phyloP scores from a whole-genome alignment of 2,888 invertebrate species.

The Mesodorylaimus sp. region DNA sequence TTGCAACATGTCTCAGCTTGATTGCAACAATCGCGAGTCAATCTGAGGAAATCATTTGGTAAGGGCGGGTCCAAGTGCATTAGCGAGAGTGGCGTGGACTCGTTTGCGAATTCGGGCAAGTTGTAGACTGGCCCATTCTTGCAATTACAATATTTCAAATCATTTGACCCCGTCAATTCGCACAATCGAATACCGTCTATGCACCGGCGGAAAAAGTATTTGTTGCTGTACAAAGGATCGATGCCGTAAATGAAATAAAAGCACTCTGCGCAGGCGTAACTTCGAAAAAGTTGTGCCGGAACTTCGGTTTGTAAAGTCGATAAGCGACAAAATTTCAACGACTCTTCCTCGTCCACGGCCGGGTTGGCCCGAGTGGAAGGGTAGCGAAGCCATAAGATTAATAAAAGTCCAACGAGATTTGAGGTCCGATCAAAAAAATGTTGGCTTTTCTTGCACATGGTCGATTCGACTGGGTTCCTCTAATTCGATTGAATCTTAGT shows the following conservation, averaged over 20 bases:
- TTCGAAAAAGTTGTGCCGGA: background rate
- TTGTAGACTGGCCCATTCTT: background rate
- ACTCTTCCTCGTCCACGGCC: no score
- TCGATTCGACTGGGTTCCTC: no score
- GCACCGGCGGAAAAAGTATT: background rate
- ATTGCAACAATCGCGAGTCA: conserved; percentile 5
- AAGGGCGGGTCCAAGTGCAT: background rate
- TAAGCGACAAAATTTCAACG: no score
- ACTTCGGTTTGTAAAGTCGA: no score
- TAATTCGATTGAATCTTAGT: no score
- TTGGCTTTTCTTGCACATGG: no score
- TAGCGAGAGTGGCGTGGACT: background rate
- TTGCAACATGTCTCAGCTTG: conserved; percentile 6
- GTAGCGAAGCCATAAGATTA: no score
- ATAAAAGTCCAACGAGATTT: no score
- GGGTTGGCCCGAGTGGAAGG: no score
- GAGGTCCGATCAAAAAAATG: no score
- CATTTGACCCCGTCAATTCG: background rate
- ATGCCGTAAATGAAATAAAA: background rate
- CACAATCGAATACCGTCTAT: background rate
- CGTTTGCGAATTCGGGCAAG: background rate
- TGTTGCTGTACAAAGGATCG: background rate
- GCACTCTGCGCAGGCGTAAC: background rate
- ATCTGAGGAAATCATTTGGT: background rate
- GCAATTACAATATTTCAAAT: background rate